Evolutionary conservation across 2,113 vertebrate genomes (phyloP).

Genomic region (Tragelaphus scriptus): DNA sequence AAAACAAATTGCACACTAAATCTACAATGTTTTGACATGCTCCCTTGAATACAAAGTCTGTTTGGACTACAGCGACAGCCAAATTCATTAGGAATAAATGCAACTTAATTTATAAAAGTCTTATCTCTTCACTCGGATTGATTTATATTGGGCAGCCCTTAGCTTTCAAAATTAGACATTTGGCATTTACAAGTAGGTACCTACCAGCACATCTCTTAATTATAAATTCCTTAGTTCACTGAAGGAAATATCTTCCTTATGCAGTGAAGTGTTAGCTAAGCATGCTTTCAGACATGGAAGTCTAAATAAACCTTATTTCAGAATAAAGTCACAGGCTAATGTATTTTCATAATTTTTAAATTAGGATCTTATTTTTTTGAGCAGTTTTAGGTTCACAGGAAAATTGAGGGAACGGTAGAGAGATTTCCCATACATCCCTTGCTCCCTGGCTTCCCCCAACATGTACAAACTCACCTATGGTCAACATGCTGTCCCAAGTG

Average conservation of each 20-base stretch:
- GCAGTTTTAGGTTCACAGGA: not conserved
- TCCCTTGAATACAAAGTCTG: conserved; percentile 57
- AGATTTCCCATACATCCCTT: not conserved
- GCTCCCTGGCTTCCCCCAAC: not conserved
- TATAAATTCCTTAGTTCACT: not conserved
- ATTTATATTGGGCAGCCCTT: not conserved
- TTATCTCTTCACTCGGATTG: not conserved
- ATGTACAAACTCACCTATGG: not conserved
- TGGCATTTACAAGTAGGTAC: not conserved
- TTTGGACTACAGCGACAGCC: conserved; percentile 19
- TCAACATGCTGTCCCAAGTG: too few species aligned
- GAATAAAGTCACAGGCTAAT: not conserved
- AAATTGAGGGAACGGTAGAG: not conserved
- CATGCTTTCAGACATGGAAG: not conserved
- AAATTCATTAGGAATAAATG: conserved; percentile 42
- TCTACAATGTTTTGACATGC: conserved; percentile 55
- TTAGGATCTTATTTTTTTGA: not conserved
- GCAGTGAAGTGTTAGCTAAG: not conserved
- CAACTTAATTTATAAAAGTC: conserved; percentile 21
- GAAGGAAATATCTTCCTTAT: not conserved
- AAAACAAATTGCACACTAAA: conserved; percentile 52
- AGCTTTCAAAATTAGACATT: not conserved
- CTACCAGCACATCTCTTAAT: not conserved
- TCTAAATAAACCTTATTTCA: conserved; percentile 12
- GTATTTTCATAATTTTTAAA: not conserved